phyloP scores from a whole-genome alignment of 2,888 invertebrate species.

The Pogonocherus hispidulus region DNA sequence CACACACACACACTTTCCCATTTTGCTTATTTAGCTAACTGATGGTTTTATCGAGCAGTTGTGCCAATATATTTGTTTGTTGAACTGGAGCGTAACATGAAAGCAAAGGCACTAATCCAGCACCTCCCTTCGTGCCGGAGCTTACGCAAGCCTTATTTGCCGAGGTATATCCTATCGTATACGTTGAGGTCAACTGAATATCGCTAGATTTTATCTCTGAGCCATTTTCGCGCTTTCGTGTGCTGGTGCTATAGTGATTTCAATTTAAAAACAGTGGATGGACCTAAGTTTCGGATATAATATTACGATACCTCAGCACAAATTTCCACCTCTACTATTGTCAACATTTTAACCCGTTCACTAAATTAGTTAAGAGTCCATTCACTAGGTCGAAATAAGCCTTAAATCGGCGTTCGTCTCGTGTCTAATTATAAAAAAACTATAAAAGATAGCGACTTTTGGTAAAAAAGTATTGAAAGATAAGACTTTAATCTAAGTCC shows the following conservation, averaged over 20 bases:
- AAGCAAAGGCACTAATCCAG: constrained; percentile 27
- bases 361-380: too few species aligned
- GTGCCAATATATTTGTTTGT: constrained; percentile 28
- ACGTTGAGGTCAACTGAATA: constrained; percentile 31
- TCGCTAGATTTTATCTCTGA: constrained; percentile 29
- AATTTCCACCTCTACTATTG: too few species aligned
- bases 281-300: background rate
- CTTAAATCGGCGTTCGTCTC: too few species aligned
- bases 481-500: too few species aligned
- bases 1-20: constrained; percentile 13
- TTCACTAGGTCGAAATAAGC: too few species aligned
- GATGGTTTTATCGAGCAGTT: constrained; percentile 25
- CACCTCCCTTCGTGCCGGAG: constrained; percentile 21
- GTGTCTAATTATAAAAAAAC: too few species aligned
- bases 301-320: background rate
- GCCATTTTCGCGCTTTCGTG: constrained; percentile 22
- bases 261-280: constrained; percentile 17
- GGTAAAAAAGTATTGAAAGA: too few species aligned
- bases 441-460: too few species aligned
- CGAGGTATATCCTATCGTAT: constrained; percentile 22
- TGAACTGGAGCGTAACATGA: constrained; percentile 18
- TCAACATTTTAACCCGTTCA: too few species aligned
- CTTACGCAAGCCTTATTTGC: constrained; percentile 26
- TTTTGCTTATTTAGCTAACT: constrained; percentile 15
- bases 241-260: constrained; percentile 19